These are phyloP conservation scores for Stylophora pistillata DNA, from an alignment of 64 coral and sea anemone genomes.

Conservation along the genomic window DNA sequence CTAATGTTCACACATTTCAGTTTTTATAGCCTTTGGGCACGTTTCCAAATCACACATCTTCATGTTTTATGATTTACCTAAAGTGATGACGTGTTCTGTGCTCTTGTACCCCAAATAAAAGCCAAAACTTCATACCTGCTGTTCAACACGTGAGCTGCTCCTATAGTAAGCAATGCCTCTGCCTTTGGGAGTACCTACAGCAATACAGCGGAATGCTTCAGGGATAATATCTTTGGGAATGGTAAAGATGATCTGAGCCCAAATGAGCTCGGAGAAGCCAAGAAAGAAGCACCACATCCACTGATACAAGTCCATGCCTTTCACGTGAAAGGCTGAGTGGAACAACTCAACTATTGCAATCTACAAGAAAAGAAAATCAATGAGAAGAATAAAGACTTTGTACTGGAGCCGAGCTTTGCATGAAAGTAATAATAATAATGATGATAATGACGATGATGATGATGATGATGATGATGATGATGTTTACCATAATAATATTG, in stretches of 20 bases:
- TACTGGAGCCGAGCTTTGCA: background rate
- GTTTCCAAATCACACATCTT: no score
- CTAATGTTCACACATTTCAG: no score
- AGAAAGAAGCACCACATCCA: slow-evolving; percentile 89
- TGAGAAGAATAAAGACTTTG: background rate
- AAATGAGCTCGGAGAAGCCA: slow-evolving; percentile 87
- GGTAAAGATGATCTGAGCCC: slow-evolving; percentile 85
- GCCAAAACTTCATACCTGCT: slow-evolving; percentile 57
- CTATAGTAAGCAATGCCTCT: slow-evolving; percentile 73
- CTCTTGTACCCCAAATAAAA: no score
- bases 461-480: no score
- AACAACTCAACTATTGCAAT: slow-evolving; percentile 75
- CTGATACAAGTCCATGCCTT: slow-evolving; percentile 65
- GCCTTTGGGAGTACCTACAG: slow-evolving; percentile 42
- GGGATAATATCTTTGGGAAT: slow-evolving; percentile 78
- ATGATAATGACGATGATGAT: no score
- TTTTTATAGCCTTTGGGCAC: no score
- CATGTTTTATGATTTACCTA: no score
- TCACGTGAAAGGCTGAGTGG: slow-evolving; percentile 75
- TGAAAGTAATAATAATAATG: no score
- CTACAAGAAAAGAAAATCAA: slow-evolving; percentile 11
- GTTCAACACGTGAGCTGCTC: slow-evolving; percentile 59
- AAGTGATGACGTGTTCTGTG: no score
- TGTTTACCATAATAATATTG: no score
- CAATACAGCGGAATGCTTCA: slow-evolving; percentile 55